Conservation (phyloP, 2,113 vertebrate genomes). For the Callorhinus ursinus region DNA sequence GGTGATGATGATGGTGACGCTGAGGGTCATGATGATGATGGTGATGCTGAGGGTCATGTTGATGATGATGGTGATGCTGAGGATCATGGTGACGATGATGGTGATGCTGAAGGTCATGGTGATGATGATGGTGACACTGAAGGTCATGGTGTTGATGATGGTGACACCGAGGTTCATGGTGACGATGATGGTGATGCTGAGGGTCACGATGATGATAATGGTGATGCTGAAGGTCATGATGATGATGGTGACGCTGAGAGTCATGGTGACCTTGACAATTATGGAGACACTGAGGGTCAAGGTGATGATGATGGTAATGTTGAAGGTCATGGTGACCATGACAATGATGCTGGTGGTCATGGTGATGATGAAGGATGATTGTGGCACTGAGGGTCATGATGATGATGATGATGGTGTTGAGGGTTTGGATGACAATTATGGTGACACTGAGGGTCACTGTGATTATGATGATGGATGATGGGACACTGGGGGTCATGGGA, state of each 20-base stretch:
- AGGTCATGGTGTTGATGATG: too few species aligned
- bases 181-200: too few species aligned
- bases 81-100: too few species aligned
- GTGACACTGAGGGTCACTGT: rapidly evolving
- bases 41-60: too few species aligned
- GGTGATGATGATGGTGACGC: neutral
- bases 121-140: too few species aligned
- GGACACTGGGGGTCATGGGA: neutral
- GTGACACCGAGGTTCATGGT: too few species aligned
- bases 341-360: too few species aligned
- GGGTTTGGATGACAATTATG: rapidly evolving
- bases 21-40: rapidly evolving
- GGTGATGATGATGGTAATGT: rapidly evolving
- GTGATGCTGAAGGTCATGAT: too few species aligned
- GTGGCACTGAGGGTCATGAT: neutral
- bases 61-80: neutral
- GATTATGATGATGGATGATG: neutral
- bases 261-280: neutral
- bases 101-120: too few species aligned
- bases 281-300: too few species aligned
- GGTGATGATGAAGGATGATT: neutral
- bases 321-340: rapidly evolving
- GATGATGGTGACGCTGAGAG: too few species aligned
- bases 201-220: too few species aligned
- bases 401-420: neutral